Base-by-base conservation (phyloP, 2,113 vertebrate species). In the Panthera tigris region DNA sequence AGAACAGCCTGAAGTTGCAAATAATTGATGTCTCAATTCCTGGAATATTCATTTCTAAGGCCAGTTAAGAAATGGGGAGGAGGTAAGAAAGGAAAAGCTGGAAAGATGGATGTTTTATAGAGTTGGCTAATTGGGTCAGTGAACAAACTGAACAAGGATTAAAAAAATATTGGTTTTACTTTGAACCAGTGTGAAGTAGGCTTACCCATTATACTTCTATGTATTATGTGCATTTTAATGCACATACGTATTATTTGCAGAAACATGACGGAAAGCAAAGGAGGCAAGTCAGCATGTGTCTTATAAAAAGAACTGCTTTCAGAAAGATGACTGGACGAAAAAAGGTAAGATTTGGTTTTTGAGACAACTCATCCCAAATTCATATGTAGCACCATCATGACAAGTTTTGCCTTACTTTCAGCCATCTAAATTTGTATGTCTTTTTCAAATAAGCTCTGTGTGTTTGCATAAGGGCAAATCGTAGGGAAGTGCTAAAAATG, bases 1-100 rank as follows among this genome's bases (percentile, higher is more conserved):
- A 2, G 84, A 95, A 66, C 10, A 66, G 84, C 27, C n/a, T n/a
- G 33, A 61, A 63, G 4, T 76, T 90, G 19, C 68, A 89, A 96
- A 85, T 50, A 78, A 6, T 85, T 94, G 84, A 65, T 93, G 45
- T 39, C 52, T 94, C 36, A 91, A 1, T 95, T 96, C 48, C 71
- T 73, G 73, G 80, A 97, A 88, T 73, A 91, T 63, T 95, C 29
- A 81, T 88, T 92, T 95, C 8, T 78, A 88, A 84, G 69, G 33
- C 61, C 57, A 78, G n/a, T 92, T 76, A 57, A 50, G 65, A 95
- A 97, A 91, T 41, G 23, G 25, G 69, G 86, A 83, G 65, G 78
- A 93, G 15, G 13, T 66, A 86, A 83, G 50, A 95, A 78, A 95
- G 16, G 29, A 83, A 68, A 76, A 65, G 3, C 31, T 91, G 89